Base-by-base conservation (phyloP, 1,140 invertebrate genomes). In the Leptonema lineaticorne region DNA sequence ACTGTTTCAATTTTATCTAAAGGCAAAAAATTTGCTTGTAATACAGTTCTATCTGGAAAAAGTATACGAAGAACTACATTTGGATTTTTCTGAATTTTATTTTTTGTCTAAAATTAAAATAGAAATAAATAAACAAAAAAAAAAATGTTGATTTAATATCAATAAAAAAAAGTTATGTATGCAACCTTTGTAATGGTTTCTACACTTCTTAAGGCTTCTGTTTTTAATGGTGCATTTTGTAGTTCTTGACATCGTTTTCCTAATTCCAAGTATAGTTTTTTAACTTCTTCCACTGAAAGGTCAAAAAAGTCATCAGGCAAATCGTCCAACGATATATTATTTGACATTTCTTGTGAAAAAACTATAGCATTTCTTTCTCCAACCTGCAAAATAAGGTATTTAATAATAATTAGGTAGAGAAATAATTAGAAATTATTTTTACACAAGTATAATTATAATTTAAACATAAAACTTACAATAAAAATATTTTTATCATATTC, bases 241-340 rank as follows among this genome's bases (percentile, higher is more conserved):
- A 84, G 50, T 53, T 78, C 73, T 53, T 77, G 68, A 63, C 83
- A 81, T 68, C 76, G 76, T 75, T 78, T 81, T 73, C 81, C 81
- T 18, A 84, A 78, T 73, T 87, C 84, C 16, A 76, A 75, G 28
- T 85, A 74, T 11, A 89, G 74, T 63, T 76, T 76, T 69, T 78
- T 81, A 1, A 87, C 79, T 78, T 90, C 88, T 33, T 83, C 76
- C 6, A 85, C 73, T 11, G 86, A 88, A 1, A 88, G 73, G 63
- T 88, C 84, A 79, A 84, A 90, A 74, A 89, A 90, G 58, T 83
- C 84, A 75, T 89, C 87, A 45, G 85, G 81, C 48, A 85, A 69
- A 63, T 86, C 82, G 58, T 83, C 78, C 50, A 73, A 74, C 2
- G 71, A 70, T 26, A 77, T 62, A 16, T 75, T 69, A 73, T 75